Base-by-base conservation (phyloP, 2,113 vertebrate genomes). In the Trinectes maculatus region DNA sequence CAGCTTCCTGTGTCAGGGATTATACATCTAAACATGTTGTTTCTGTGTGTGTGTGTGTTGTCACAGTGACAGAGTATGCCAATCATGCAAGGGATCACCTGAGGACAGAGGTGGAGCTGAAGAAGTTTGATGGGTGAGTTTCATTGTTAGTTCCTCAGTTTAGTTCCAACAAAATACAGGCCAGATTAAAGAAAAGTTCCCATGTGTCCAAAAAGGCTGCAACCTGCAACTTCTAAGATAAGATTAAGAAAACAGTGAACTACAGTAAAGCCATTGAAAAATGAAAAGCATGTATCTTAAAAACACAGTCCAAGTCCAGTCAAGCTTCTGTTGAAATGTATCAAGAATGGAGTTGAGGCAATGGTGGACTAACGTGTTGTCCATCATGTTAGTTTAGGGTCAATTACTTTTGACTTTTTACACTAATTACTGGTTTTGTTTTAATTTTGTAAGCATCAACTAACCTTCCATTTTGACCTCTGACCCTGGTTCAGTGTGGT, bases 51-150 rank as follows among this genome's bases (percentile, higher is more conserved):
- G 19, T 28, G 48, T 58, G 5, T 87, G 82, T 92, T 24, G 83
- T 83, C 34, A 4, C 84, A 98, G 97, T 99, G 55, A 99, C 96
- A 0, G 95, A 98, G 65, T 87, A 71, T 8, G 95, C 96, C 42
- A 97, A 98, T 51, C 94, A 98, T 39, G 96, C 96, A 26, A 93
- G 92, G 82, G 95, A 99, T 75, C 93, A 94, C 28, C 82, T 99
- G 59, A 89, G 62, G 79, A 90, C 89, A 0, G 94, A 95, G 79
- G 93, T 93, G 15, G 93, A 95, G 86, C 68, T 96, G 31, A 93
- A 94, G 61, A 93, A 92, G 73, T 97, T 95, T n/a, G 95, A 98
- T 5, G 97, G 97, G 97, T 98, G 88, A 94, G 96, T 90, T 12
- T 47, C 5, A 5, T 25, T 15, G 6, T 8, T 42, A 18, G 16